These are phyloP conservation scores for Calephelis perditalis DNA, from an alignment of 2,888 invertebrate genomes.

Conservation along the genomic window DNA sequence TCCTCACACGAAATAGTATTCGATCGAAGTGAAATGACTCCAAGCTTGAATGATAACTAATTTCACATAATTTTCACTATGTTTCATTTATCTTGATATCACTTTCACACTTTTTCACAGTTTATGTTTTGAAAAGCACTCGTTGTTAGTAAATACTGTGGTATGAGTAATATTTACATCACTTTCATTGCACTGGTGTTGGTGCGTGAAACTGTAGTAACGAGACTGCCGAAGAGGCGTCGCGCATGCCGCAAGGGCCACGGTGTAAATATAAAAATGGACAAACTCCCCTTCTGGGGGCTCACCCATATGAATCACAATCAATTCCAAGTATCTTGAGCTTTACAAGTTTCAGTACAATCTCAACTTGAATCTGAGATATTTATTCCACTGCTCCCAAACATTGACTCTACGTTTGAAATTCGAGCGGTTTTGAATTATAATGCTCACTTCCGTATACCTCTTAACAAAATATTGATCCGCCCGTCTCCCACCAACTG, in stretches of 20 bases:
- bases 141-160: constrained; percentile 65
- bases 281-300: constrained; percentile 74
- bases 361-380: constrained; percentile 36
- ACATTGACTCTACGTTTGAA: constrained; percentile 39
- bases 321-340: constrained; percentile 50
- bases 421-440: constrained; percentile 54
- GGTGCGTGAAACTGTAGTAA: constrained; percentile 71
- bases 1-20: constrained; percentile 50
- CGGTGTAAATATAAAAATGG: constrained; percentile 77
- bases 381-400: constrained; percentile 19
- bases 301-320: constrained; percentile 72
- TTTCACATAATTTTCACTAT: constrained; percentile 51
- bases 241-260: constrained; percentile 74
- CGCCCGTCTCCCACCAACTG: constrained; percentile 49
- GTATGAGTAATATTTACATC: constrained; percentile 72
- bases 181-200: constrained; percentile 68
- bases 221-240: constrained; percentile 70
- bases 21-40: constrained; percentile 67
- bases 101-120: constrained; percentile 44
- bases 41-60: constrained; percentile 45
- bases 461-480: constrained; percentile 70
- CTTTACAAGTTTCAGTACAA: constrained; percentile 44
- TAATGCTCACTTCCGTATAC: constrained; percentile 57
- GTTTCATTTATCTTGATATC: constrained; percentile 40
- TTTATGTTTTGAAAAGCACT: constrained; percentile 57